These are phyloP conservation scores for Anguilla rostrata DNA, from an alignment of 2,113 vertebrate genomes.

Conservation along the genomic window DNA sequence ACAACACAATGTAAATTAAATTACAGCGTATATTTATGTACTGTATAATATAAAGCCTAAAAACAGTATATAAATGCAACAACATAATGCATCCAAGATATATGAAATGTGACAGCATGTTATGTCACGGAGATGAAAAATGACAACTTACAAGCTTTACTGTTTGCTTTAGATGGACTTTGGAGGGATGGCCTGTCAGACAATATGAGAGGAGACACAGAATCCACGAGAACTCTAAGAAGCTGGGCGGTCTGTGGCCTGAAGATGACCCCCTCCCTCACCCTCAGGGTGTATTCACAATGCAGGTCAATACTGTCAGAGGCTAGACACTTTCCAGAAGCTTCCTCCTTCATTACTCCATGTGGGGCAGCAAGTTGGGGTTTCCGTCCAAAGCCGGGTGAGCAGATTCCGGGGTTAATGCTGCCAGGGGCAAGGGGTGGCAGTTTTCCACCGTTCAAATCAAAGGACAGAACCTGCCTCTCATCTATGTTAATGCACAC, in stretches of 20 bases:
- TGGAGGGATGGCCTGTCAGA: not conserved
- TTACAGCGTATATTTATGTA: no score
- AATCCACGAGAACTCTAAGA: not conserved
- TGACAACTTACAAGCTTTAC: no score
- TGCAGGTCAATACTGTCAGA: not conserved
- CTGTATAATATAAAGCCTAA: no score
- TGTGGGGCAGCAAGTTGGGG: not conserved
- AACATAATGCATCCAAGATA: no score
- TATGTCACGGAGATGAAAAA: no score
- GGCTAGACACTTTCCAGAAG: not conserved
- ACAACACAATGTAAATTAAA: no score
- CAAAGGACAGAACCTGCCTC: not conserved
- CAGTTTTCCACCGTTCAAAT: not conserved
- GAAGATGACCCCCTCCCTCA: not conserved
- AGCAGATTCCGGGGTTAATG: not conserved
- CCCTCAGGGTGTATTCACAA: not conserved
- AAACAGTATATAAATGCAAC: no score
- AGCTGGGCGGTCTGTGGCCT: not conserved
- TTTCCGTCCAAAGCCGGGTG: not conserved
- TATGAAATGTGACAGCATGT: no score
- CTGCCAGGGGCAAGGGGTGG: not conserved
- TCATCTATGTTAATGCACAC: not conserved
- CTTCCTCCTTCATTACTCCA: not conserved
- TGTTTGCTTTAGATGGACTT: no score
- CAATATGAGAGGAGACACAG: not conserved